Percentiles rank a stretch among this genome's conserved stretches.
Conservation (phyloP, 2,113 vertebrate genomes). For the Scomber colias region DNA sequence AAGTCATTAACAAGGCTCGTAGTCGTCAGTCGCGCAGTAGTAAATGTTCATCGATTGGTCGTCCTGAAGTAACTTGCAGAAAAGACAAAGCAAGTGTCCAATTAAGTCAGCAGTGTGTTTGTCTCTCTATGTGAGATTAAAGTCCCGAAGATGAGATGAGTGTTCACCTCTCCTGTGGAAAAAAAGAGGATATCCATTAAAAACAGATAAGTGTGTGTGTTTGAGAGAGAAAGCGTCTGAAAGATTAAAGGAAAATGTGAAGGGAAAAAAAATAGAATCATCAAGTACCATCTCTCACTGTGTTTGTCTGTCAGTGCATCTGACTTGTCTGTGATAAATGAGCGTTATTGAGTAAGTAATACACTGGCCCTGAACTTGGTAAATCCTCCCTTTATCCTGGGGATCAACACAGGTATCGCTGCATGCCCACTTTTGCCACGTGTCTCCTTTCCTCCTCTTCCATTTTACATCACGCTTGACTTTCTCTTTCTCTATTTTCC, state of each 20-base stretch:
- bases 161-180: no score
- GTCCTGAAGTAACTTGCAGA: no score
- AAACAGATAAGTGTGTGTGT: background rate
- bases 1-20: no score
- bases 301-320: background rate
- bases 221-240: background rate
- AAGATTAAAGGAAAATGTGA: background rate
- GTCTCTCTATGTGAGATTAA: no score
- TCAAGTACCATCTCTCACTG: background rate
- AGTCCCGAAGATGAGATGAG: no score
- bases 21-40: no score
- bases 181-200: constrained; percentile 15
- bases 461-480: background rate
- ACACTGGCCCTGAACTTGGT: background rate
- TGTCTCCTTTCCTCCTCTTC: background rate
- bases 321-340: constrained; percentile 12
- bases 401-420: constrained; percentile 2
- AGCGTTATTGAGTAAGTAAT: background rate
- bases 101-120: no score
- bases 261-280: no score
- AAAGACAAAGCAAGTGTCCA: no score
- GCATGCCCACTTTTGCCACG: background rate
- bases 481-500: background rate
- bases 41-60: no score
- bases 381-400: background rate